Evolutionary conservation across 1,140 invertebrate genomes (phyloP).

Genomic region (Bactericera cockerelli): DNA sequence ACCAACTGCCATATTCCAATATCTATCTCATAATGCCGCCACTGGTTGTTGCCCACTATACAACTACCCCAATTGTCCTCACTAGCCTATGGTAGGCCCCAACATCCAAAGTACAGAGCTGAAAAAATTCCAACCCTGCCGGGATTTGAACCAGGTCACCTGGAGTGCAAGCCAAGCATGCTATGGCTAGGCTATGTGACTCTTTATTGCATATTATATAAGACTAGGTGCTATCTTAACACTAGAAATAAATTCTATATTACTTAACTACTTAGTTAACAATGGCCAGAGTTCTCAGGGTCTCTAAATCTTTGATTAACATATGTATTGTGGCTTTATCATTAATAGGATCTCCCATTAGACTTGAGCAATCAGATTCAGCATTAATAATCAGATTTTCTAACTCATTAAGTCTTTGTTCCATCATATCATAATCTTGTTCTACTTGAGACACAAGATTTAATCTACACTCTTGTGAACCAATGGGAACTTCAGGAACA

Average conservation of each 20-base stretch:
- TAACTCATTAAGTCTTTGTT: conserved; percentile 51
- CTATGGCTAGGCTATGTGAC: no score
- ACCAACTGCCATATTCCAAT: no score
- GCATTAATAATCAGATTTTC: conserved; percentile 59
- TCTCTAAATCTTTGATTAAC: background rate
- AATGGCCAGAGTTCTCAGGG: background rate
- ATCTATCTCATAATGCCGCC: no score
- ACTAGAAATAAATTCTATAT: background rate
- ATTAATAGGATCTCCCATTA: conserved; percentile 3
- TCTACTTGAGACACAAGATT: conserved; percentile 62
- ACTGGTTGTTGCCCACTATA: no score
- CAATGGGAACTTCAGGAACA: conserved; percentile 63
- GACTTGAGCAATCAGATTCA: background rate
- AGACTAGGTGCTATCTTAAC: no score
- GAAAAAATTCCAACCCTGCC: no score
- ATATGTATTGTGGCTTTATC: background rate
- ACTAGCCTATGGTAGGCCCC: no score
- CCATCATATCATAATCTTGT: conserved; percentile 51
- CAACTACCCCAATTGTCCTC: no score
- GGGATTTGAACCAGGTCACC: no score
- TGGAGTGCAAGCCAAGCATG: no score
- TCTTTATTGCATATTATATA: no score
- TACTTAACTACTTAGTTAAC: conserved; percentile 8
- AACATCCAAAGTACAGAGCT: no score
- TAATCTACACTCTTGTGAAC: conserved; percentile 56